Conservation (phyloP, 92 coral and sea anemone genomes). For the Parazoanthus atlanticus region DNA sequence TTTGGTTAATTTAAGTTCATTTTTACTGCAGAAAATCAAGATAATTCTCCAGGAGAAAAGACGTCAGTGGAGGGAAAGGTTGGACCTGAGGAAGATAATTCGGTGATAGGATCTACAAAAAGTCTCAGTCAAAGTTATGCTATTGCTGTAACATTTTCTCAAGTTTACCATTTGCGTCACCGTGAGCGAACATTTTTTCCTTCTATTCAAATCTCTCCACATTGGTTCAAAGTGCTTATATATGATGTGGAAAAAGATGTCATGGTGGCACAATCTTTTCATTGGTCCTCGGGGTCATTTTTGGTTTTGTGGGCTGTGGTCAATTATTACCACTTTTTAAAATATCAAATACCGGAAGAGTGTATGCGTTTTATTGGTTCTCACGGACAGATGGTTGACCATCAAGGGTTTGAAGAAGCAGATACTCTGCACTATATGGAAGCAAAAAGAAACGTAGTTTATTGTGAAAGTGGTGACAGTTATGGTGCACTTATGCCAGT, state of each 20-base stretch:
- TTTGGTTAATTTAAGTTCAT: background rate
- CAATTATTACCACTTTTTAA: background rate
- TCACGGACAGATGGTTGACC: background rate
- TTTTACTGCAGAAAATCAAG: background rate
- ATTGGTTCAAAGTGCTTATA: conserved; percentile 10
- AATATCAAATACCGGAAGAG: background rate
- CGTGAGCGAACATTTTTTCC: conserved; percentile 11
- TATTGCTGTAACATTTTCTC: conserved; percentile 13
- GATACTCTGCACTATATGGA: conserved; percentile 15
- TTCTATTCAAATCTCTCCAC: conserved; percentile 1
- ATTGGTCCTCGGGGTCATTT: conserved; percentile 1
- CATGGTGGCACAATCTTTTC: conserved; percentile 1
- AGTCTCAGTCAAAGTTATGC: conserved; percentile 6
- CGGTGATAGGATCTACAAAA: background rate
- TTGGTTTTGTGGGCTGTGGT: conserved; percentile 10
- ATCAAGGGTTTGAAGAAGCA: conserved; percentile 4
- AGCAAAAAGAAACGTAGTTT: background rate
- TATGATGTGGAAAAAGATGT: conserved; percentile 9
- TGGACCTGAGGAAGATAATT: background rate
- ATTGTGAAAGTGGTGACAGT: background rate
- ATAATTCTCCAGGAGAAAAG: background rate
- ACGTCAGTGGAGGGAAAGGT: background rate
- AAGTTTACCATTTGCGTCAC: conserved; percentile 4
- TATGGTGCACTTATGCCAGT: background rate
- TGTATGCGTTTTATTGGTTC: conserved; percentile 3